Evolutionary conservation across 2,888 invertebrate species (phyloP), one percentile per base, ranked within the genome.

Genomic region (Chironomus riparius): DNA sequence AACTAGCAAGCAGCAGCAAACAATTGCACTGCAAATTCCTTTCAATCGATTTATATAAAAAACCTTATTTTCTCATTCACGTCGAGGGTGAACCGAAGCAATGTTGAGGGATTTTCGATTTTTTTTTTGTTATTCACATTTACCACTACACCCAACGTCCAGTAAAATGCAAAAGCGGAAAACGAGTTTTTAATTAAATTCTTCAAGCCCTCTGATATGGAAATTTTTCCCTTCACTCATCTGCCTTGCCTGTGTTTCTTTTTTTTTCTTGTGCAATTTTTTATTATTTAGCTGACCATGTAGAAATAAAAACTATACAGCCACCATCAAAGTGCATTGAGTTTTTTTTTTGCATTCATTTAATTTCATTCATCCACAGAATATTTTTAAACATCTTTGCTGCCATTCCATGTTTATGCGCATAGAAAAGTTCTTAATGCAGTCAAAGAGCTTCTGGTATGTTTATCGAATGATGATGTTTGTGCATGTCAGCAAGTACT

Each of bases 131-230:
- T 21, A 21, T 24, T 38, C 38, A 38, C 38, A 38, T 38, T 38
- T 38, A 38, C 38, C 38, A 24, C 21, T 22, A 22, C 18, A 56
- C 6, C 15, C 65, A 13, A 13, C 18, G 65, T 65, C 65, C 65
- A 65, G 65, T 24, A 15, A 22, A 21, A 65, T 65, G 65, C 65
- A 65, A 22, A 65, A 62, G 65, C 47, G 74, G 68, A 74, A 74
- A 74, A 74, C 74, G 74, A 74, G 74, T 62, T 74, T 74, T 74
- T 74, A 74, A 74, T 74, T 74, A 74, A 74, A 74, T 74, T 74
- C 74, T 74, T 74, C 47, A 47, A n/a, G 65, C 65, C 47, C 68
- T 74, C 68, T 74, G 74, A 74, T 47, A 74, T 74, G 74, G 74
- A 74, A 74, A 74, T 74, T 48, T 61, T 61, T 50, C 15, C 18